Evolutionary conservation across 2,888 invertebrate genomes (phyloP), one percentile per base, ranked within the genome.

Genomic region (Drosophila austrosaltans): DNA sequence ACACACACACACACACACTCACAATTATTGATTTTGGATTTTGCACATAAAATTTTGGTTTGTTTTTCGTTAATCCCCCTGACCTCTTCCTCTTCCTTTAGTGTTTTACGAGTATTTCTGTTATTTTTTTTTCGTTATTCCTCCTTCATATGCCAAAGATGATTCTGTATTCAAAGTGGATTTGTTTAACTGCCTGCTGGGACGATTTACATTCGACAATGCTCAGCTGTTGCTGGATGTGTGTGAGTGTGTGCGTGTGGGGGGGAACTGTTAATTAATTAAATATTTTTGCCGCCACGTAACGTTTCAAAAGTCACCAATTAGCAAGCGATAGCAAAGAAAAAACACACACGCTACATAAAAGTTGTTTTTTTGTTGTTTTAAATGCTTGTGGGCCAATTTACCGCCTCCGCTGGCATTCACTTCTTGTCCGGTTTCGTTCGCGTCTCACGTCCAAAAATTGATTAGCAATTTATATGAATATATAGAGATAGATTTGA

Each of bases 21-120:
- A 75, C 84, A 84, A 84, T 89, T 85, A 85, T 85, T 87, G 84
- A 85, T 85, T 85, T 85, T 88, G 75, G 68, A 39, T 30, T 71
- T 69, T 12, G 69, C 87, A 71, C 77, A 67, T 65, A 64, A 64
- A 78, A 78, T 76, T 82, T 66, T 25, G 32, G 67, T 76, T 56
- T 68, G 44, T 67, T 59, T 66, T 60, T 40, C 42, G 40, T 63
- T 57, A 25, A 48, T 48, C 48, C 48, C 25, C 25, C 22, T 36
- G 36, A 8, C 36, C 36, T 10, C 8, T 32, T 32, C 20, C 48
- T 12, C 25, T 10, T 22, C 20, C 16, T 16, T 16, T 40, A 1
- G 40, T 40, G 12, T n/a, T n/a, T n/a, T 1, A n/a, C 40, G 40
- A 25, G 32, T 48, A 30, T 53, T 62, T 56, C 22, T 20, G 62